Evolutionary conservation across 2,888 invertebrate species (phyloP).

Genomic region (Drosophila aldrichi): DNA sequence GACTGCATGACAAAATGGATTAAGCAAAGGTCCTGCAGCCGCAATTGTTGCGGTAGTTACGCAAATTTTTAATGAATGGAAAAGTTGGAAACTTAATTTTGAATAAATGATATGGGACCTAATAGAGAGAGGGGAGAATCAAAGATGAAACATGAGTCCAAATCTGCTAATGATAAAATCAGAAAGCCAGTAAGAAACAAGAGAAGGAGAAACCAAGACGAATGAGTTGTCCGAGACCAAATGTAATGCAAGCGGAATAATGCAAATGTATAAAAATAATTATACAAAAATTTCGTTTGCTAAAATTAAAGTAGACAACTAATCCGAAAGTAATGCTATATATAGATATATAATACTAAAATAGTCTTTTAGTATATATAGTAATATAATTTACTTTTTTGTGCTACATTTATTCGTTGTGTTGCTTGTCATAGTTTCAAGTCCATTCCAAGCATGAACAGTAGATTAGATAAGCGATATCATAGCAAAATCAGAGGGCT

Average conservation of each 20-base stretch:
- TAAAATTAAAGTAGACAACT: neutral
- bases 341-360: neutral
- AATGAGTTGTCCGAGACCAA: neutral
- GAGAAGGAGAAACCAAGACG: neutral
- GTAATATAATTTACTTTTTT: neutral
- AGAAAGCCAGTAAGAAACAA: neutral
- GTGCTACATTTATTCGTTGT: neutral
- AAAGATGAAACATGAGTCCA: neutral
- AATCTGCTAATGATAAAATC: neutral
- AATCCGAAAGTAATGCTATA: neutral
- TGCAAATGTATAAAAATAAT: too few relatives aligned
- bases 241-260: neutral
- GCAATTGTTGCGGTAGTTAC: conserved; percentile 46
- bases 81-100: neutral
- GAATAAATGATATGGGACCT: neutral
- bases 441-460: neutral
- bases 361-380: neutral
- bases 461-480: conserved; percentile 11
- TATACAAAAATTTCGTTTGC: neutral
- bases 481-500: neutral
- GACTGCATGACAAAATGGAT: conserved; percentile 68
- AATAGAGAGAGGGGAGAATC: neutral
- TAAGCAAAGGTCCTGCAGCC: conserved; percentile 54
- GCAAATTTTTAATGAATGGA: conserved; percentile 9
- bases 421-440: neutral